Evolutionary conservation across 1,140 invertebrate species (phyloP).

Genomic region (Grapholita molesta): DNA sequence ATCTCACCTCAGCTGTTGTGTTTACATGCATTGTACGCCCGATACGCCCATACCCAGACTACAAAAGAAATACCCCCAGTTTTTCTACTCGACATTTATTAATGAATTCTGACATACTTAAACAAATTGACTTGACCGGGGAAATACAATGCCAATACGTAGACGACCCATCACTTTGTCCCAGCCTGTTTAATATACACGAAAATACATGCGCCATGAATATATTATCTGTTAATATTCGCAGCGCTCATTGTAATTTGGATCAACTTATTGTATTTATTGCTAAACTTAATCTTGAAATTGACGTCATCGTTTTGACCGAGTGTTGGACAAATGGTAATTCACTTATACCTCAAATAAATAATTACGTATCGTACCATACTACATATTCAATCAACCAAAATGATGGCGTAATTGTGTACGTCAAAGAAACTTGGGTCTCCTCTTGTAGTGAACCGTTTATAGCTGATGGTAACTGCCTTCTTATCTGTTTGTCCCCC

Average conservation of each 20-base stretch:
- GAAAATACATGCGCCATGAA: background rate
- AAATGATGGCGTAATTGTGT: background rate
- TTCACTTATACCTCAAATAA: background rate
- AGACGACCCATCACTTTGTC: background rate
- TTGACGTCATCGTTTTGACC: background rate
- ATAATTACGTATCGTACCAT: background rate
- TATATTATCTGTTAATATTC: background rate
- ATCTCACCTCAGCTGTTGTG: too few relatives aligned
- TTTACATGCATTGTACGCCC: too few relatives aligned
- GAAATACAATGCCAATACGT: background rate
- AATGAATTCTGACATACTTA: background rate
- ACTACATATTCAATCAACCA: background rate
- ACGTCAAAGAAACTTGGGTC: background rate
- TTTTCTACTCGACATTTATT: background rate
- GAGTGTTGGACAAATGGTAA: background rate
- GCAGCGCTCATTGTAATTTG: background rate
- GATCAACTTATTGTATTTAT: background rate
- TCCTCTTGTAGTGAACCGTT: background rate
- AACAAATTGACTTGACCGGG: background rate
- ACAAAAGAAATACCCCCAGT: too few relatives aligned
- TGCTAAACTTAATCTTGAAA: background rate
- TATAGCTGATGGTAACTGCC: background rate
- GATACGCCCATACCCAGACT: too few relatives aligned
- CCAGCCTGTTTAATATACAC: background rate
- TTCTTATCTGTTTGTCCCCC: conserved; percentile 20